A percentile compares a stretch with the other conserved stretches of the same genome.
Evolutionary conservation across 1,140 invertebrate genomes (phyloP).

Genomic region (Druon quercuslanigerum): DNA sequence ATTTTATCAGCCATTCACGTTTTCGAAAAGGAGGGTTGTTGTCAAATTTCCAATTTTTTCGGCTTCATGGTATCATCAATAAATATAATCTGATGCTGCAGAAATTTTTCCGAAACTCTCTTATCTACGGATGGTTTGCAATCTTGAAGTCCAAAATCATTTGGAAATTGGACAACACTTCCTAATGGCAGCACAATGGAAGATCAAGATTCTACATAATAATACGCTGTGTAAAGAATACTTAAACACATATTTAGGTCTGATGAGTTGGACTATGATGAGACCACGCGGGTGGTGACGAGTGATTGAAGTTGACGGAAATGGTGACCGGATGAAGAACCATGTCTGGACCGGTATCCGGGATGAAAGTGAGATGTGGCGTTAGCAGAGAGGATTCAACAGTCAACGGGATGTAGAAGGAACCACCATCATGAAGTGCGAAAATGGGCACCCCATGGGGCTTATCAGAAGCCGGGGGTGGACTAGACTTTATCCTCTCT

Average conservation of each 20-base stretch:
- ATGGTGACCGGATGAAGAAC: conserved; percentile 94
- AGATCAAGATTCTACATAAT: conserved; percentile 14
- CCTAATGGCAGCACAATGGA: conserved; percentile 8
- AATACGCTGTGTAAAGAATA: not conserved
- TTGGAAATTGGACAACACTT: not conserved
- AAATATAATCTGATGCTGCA: too few relatives aligned
- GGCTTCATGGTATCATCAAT: too few relatives aligned
- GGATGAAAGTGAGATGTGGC: conserved; percentile 80
- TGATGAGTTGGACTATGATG: conserved; percentile 66
- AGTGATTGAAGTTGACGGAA: conserved; percentile 86
- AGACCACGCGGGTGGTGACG: conserved; percentile 61
- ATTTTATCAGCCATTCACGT: not conserved
- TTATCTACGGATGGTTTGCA: too few relatives aligned
- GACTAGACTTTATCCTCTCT: conserved; percentile 71
- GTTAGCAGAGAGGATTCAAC: conserved; percentile 86
- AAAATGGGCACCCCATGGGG: conserved; percentile 83
- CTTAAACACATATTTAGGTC: conserved; percentile 42
- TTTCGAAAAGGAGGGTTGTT: not conserved
- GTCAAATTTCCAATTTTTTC: not conserved
- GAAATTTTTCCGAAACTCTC: too few relatives aligned
- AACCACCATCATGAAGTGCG: conserved; percentile 87
- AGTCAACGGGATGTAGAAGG: conserved; percentile 94
- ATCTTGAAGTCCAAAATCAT: too few relatives aligned
- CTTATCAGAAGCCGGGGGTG: conserved; percentile 61
- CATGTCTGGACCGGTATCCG: conserved; percentile 77